Evolutionary conservation across 2,888 invertebrate genomes (phyloP).

Genomic region (Lasioglossum leucozonium): DNA sequence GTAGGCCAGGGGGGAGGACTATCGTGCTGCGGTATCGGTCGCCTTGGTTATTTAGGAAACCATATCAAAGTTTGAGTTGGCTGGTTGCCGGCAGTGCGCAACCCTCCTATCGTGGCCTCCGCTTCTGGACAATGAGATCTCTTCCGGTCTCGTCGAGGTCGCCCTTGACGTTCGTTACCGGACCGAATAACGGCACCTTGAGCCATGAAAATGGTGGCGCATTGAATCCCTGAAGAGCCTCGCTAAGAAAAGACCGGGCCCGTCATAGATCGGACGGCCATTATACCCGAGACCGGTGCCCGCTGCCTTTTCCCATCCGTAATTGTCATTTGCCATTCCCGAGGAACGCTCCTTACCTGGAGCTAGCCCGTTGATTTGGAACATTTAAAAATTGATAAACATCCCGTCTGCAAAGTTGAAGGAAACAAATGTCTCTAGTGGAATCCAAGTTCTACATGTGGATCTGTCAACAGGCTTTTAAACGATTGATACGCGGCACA

Average conservation of each 20-base stretch:
- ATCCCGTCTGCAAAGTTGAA: neutral
- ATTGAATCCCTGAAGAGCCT: conserved; percentile 53
- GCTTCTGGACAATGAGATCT: conserved; percentile 77
- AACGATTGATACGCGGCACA: neutral
- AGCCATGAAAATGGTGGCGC: conserved; percentile 62
- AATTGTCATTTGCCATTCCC: neutral
- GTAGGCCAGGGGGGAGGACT: conserved; percentile 59
- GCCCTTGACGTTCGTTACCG: conserved; percentile 75
- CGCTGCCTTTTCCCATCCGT: conserved; percentile 8
- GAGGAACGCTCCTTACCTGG: neutral
- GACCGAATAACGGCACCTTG: conserved; percentile 69
- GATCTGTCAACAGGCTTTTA: neutral
- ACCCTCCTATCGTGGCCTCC: conserved; percentile 68
- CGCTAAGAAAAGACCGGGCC: conserved; percentile 58
- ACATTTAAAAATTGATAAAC: neutral
- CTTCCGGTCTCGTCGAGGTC: conserved; percentile 72
- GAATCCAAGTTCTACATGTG: neutral
- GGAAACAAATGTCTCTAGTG: neutral
- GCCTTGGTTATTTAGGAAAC: conserved; percentile 83
- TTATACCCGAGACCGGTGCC: conserved; percentile 21
- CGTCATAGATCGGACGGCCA: conserved; percentile 47
- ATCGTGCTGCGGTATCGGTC: conserved; percentile 80
- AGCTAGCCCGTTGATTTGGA: neutral
- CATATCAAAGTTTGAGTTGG: conserved; percentile 82
- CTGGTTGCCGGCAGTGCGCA: conserved; percentile 73